Conservation (phyloP, 2,888 invertebrate species). For the Diaphora mendica region DNA sequence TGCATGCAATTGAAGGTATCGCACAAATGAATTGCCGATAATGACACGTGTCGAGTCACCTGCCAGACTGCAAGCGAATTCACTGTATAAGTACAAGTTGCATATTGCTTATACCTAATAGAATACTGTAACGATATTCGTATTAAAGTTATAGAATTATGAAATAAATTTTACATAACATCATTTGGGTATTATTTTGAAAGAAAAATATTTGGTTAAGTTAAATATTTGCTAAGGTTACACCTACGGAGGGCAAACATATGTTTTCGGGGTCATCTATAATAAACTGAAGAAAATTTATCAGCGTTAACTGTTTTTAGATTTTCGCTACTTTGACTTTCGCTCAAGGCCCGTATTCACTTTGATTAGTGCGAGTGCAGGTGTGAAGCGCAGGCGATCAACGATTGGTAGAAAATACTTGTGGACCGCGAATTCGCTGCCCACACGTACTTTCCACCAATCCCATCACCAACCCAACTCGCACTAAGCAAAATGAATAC, state of each 20-base stretch:
- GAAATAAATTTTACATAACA: too few relatives aligned
- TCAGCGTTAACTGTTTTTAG: too few relatives aligned
- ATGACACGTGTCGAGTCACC: constrained; percentile 47
- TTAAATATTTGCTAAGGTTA: neutral
- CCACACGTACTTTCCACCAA: too few relatives aligned
- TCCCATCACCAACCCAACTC: too few relatives aligned
- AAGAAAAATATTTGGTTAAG: neutral
- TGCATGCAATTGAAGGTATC: constrained; percentile 48
- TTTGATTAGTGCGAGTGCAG: too few relatives aligned
- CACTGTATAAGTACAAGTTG: constrained; percentile 33
- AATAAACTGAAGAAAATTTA: too few relatives aligned
- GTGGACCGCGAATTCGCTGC: too few relatives aligned
- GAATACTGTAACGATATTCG: neutral
- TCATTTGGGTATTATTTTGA: neutral
- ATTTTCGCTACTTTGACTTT: too few relatives aligned
- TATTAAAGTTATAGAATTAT: neutral
- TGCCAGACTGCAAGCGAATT: constrained; percentile 27
- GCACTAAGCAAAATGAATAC: too few relatives aligned
- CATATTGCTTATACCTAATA: constrained; percentile 25
- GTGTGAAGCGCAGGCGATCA: too few relatives aligned
- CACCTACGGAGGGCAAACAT: neutral
- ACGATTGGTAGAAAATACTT: too few relatives aligned
- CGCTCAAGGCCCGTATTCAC: too few relatives aligned
- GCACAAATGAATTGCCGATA: constrained; percentile 47
- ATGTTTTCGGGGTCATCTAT: neutral